Conservation (phyloP, 2,888 invertebrate species). For the Sericinus montela region DNA sequence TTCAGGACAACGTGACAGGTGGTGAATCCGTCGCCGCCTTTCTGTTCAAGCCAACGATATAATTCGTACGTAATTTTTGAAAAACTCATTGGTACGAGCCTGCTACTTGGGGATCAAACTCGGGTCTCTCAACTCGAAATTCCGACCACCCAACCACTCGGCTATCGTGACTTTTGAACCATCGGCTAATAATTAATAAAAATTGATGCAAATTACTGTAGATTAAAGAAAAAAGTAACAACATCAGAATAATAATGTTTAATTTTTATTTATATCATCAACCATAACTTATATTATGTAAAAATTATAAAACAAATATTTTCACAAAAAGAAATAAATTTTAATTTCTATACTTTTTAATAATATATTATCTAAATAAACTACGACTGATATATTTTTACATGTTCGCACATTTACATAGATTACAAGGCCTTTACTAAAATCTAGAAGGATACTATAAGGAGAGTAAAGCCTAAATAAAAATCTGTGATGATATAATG, state of each 20-base stretch:
- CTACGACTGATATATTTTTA: slow-evolving; percentile 60
- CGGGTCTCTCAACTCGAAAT: too few relatives aligned
- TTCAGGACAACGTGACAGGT: too few relatives aligned
- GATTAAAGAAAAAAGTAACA: too few relatives aligned
- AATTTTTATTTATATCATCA: slow-evolving; percentile 47
- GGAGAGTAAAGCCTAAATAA: slow-evolving; percentile 23
- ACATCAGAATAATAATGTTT: background rate
- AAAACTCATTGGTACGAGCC: too few relatives aligned
- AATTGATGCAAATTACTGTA: too few relatives aligned
- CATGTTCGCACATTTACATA: slow-evolving; percentile 69
- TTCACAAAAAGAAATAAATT: slow-evolving; percentile 57
- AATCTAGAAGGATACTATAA: slow-evolving; percentile 31
- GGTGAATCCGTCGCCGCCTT: too few relatives aligned
- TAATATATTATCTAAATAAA: slow-evolving; percentile 44
- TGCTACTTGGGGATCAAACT: too few relatives aligned
- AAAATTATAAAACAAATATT: slow-evolving; percentile 67
- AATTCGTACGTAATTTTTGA: too few relatives aligned
- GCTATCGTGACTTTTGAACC: too few relatives aligned
- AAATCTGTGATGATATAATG: slow-evolving; percentile 28
- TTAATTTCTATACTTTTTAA: slow-evolving; percentile 51
- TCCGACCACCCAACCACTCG: too few relatives aligned
- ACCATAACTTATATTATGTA: slow-evolving; percentile 57
- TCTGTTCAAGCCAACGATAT: too few relatives aligned
- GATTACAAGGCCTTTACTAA: slow-evolving; percentile 59
- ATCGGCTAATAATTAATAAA: too few relatives aligned